Evolutionary conservation across 2,888 invertebrate species (phyloP), one percentile per base, ranked within the genome.

Genomic region (Horisme vitalbata): DNA sequence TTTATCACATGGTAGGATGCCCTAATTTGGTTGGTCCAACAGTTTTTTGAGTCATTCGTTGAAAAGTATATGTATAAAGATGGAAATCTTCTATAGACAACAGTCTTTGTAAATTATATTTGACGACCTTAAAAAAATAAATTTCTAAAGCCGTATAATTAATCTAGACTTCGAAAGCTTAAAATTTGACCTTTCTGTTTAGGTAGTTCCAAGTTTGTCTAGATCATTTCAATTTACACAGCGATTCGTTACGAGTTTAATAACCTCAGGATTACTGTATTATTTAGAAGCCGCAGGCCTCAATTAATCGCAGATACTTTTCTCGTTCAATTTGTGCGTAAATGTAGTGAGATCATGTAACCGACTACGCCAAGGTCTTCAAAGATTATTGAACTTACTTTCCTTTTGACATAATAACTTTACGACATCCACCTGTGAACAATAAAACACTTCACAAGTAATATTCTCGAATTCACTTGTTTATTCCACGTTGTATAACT

Each of bases 301-400:
- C n/a, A n/a, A n/a, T n/a, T n/a, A n/a, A n/a, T n/a, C n/a, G n/a
- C n/a, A n/a, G n/a, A n/a, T n/a, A n/a, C n/a, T n/a, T n/a, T n/a
- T n/a, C n/a, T n/a, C n/a, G n/a, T n/a, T n/a, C n/a, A n/a, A n/a
- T n/a, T n/a, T n/a, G n/a, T n/a, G n/a, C n/a, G n/a, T n/a, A n/a
- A n/a, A n/a, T n/a, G n/a, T n/a, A n/a, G n/a, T n/a, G n/a, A n/a
- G n/a, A n/a, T n/a, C n/a, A n/a, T n/a, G 4, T 20, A 8, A 32
- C 8, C 4, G 7, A 31, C 4, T 18, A 1, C 28, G 4, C 18
- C 32, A 26, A 44, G 30, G 31, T 13, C 31, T 30, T 26, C 11
- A 6, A 8, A 45, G 45, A 36, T 23, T 41, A 15, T 47, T 41
- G 32, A 47, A 41, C 41, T 31, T 31, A 31, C 46, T 47, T 41